A percentile compares a stretch with the other conserved stretches of the same genome.
Conservation (phyloP, 2,888 invertebrate species). For the Mylabris sibirica region DNA sequence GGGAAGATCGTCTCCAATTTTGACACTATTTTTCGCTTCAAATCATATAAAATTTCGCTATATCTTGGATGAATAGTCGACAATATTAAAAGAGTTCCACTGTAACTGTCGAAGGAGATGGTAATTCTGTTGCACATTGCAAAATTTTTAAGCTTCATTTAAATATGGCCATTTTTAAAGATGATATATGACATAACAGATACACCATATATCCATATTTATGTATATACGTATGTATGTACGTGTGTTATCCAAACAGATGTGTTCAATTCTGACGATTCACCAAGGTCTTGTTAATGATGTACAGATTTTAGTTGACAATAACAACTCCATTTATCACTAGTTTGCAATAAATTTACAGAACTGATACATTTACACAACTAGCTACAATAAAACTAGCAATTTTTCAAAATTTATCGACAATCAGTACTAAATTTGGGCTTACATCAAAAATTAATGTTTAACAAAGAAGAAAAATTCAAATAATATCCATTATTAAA, state of each 20-base stretch:
- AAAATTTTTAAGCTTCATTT: neutral
- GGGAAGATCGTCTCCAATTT: too few species aligned
- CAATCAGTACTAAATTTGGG: too few species aligned
- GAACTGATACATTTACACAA: neutral
- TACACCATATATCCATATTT: neutral
- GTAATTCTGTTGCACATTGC: neutral
- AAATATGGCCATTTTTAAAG: neutral
- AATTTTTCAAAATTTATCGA: too few species aligned
- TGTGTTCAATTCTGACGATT: neutral
- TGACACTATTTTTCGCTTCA: too few species aligned
- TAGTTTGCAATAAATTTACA: neutral
- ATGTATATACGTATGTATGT: neutral
- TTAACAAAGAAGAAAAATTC: neutral
- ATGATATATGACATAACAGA: neutral
- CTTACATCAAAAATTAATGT: neutral
- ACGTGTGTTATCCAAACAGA: neutral
- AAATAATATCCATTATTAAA: neutral
- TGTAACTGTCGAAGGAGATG: neutral
- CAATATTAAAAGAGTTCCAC: too few species aligned
- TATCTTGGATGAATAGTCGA: too few species aligned
- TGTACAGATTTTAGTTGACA: conserved; percentile 1
- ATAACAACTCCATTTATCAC: conserved; percentile 6
- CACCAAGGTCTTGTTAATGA: neutral
- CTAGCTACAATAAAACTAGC: neutral
- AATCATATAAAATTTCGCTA: too few species aligned